Evolutionary conservation across 2,888 invertebrate species (phyloP).

Genomic region (Cryptus armator): DNA sequence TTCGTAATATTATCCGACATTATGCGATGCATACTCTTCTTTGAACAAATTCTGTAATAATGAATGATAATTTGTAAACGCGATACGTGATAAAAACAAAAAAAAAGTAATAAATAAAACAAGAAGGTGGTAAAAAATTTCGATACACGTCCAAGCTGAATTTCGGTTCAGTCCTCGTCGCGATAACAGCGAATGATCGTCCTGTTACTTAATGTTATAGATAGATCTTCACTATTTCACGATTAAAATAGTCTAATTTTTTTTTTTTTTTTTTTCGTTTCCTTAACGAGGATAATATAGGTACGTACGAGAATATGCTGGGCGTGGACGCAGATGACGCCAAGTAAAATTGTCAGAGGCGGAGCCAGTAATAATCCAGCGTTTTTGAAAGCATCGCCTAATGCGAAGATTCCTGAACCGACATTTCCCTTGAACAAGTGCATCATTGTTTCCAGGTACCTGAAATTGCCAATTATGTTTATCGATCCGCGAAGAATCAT

Average conservation of each 20-base stretch:
- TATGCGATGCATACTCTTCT: not conserved
- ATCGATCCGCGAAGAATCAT: conserved; percentile 19
- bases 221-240: not conserved
- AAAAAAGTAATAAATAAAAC: not conserved
- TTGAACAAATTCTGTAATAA: not conserved
- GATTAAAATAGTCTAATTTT: not conserved
- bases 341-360: conserved; percentile 91
- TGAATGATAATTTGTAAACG: not conserved
- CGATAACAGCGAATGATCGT: conserved; percentile 20
- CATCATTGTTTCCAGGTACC: conserved; percentile 95
- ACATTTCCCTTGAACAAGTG: conserved; percentile 98
- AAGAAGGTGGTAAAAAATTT: not conserved
- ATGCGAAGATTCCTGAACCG: conserved; percentile 97
- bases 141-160: conserved; percentile 24
- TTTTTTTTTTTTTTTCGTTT: not conserved
- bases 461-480: conserved; percentile 83
- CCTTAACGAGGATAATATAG: conserved; percentile 74
- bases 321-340: conserved; percentile 95
- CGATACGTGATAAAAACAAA: not conserved
- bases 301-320: conserved; percentile 94
- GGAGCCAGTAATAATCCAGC: conserved; percentile 95
- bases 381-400: conserved; percentile 97
- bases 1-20: not conserved
- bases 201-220: not conserved
- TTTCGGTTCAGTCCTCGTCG: conserved; percentile 20